Percentiles rank a stretch among this genome's conserved stretches.
Conservation (phyloP, 2,113 vertebrate species). For the Solenodon paradoxus region DNA sequence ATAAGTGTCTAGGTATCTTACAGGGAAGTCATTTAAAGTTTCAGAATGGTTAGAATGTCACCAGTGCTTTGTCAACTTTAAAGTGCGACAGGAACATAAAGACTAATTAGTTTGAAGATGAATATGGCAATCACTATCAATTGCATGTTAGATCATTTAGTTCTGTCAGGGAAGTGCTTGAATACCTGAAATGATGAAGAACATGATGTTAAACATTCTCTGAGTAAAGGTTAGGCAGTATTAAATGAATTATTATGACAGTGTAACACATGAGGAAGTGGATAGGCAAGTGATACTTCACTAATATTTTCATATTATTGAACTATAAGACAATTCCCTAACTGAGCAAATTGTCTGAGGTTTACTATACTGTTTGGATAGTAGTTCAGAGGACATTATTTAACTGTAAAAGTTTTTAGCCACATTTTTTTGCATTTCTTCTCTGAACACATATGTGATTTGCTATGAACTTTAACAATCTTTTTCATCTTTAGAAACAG, state of each 20-base stretch:
- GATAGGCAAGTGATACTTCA: background rate
- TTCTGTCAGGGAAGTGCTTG: background rate
- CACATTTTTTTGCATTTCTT: slow-evolving; percentile 23
- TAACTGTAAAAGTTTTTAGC: background rate
- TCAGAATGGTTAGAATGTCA: background rate
- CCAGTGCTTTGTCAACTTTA: background rate
- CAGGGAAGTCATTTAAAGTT: slow-evolving; percentile 17
- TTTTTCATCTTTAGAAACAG: slow-evolving; percentile 76
- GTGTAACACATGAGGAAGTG: background rate
- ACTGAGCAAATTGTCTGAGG: slow-evolving; percentile 32
- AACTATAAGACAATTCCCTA: background rate
- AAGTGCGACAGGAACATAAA: background rate
- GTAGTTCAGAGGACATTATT: slow-evolving; percentile 1
- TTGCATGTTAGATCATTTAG: background rate
- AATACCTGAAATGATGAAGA: background rate
- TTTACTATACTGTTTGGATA: slow-evolving; percentile 1
- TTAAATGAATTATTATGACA: background rate
- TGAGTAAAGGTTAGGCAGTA: background rate
- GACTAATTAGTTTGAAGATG: slow-evolving; percentile 9
- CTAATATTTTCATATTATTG: background rate
- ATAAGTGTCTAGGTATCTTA: background rate
- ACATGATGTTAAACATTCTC: background rate
- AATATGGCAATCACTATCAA: background rate
- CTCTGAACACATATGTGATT: slow-evolving; percentile 75
- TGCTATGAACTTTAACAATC: slow-evolving; percentile 74